Evolutionary conservation across 1,140 invertebrate species (phyloP).

Genomic region (Matsumurasca onukii): DNA sequence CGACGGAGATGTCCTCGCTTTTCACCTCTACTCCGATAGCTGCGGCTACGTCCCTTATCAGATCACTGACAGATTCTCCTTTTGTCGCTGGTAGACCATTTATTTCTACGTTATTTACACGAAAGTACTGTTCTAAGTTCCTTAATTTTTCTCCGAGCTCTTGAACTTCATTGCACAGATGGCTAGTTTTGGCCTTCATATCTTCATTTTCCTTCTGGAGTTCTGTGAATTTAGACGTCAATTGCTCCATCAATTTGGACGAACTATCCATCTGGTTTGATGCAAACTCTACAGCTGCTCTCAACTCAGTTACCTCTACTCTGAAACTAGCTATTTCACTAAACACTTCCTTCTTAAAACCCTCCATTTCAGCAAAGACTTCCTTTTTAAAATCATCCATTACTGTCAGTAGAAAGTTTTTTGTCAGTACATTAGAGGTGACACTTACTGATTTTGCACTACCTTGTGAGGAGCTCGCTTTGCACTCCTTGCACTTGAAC

Average conservation of each 20-base stretch:
- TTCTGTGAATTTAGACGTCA: neutral
- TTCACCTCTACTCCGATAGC: conserved; percentile 4
- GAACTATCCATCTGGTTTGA: neutral
- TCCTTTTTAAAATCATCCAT: conserved; percentile 2
- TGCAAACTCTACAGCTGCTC: neutral
- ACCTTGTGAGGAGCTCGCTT: neutral
- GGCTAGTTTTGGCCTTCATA: neutral
- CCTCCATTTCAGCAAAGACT: neutral
- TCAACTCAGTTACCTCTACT: neutral
- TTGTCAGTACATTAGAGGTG: neutral
- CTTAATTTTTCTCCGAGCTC: neutral
- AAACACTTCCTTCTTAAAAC: conserved; percentile 1
- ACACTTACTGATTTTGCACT: conserved; percentile 1
- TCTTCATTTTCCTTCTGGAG: neutral
- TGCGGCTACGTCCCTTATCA: neutral
- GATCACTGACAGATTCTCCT: neutral
- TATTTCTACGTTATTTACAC: neutral
- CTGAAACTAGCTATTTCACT: neutral
- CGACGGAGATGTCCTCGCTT: neutral
- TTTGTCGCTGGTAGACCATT: conserved; percentile 1
- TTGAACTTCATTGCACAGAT: neutral
- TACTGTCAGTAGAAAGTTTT: neutral
- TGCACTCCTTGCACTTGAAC: conserved; percentile 1
- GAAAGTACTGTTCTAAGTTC: neutral
- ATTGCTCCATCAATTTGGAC: neutral